phyloP scores from a whole-genome alignment of 1,140 invertebrate species.

The Epicauta chinensis region DNA sequence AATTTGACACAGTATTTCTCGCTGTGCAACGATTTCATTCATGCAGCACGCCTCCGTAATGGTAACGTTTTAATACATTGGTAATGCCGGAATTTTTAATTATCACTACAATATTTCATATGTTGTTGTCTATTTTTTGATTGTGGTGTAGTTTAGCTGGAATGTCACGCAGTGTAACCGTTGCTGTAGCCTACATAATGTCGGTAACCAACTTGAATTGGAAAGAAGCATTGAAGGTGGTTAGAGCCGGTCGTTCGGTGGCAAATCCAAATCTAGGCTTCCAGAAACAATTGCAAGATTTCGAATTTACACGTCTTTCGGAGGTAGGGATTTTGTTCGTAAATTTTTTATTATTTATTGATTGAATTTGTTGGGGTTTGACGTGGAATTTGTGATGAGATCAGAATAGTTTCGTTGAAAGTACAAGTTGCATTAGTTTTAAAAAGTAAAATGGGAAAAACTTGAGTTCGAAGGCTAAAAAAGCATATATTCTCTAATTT shows the following conservation, averaged over 20 bases:
- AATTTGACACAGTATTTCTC: slow-evolving; percentile 90
- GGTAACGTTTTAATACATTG: slow-evolving; percentile 94
- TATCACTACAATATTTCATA: neutral
- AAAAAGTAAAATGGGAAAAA: too few species aligned
- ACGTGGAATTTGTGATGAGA: too few species aligned
- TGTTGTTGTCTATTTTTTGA: neutral
- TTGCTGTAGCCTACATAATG: slow-evolving; percentile 94
- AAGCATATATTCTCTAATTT: too few species aligned
- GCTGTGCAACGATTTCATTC: slow-evolving; percentile 93
- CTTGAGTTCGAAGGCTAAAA: too few species aligned
- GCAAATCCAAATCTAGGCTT: slow-evolving; percentile 96
- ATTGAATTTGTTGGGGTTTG: too few species aligned
- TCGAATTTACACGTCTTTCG: slow-evolving; percentile 72
- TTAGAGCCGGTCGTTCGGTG: slow-evolving; percentile 79
- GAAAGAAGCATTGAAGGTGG: slow-evolving; percentile 89
- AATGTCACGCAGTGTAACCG: slow-evolving; percentile 92
- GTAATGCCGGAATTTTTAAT: slow-evolving; percentile 49
- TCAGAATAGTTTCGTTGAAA: too few species aligned
- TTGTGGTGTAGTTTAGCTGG: slow-evolving; percentile 71
- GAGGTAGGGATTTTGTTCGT: slow-evolving; percentile 53
- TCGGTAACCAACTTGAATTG: slow-evolving; percentile 83
- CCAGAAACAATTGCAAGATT: slow-evolving; percentile 88
- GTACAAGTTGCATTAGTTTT: too few species aligned
- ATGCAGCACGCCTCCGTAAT: slow-evolving; percentile 77
- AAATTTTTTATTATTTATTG: too few species aligned